A percentile compares a stretch with the other conserved stretches of the same genome.
These are phyloP conservation scores for Cyclopterus lumpus DNA, from an alignment of 2,797 vertebrate genomes.

Conservation along the genomic window DNA sequence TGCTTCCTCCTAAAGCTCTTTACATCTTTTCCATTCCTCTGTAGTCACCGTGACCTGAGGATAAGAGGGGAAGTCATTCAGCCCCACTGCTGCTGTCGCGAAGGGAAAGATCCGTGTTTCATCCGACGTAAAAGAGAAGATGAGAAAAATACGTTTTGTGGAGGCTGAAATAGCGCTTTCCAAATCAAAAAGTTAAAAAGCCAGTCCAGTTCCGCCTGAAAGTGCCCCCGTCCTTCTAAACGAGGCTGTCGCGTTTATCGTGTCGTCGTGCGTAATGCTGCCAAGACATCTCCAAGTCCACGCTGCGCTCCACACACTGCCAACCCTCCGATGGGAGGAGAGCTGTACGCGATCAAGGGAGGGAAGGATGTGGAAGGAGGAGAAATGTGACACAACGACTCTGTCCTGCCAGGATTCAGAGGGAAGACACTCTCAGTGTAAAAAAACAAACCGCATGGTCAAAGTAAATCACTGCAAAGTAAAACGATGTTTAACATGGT, in stretches of 20 bases:
- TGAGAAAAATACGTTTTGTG: background rate
- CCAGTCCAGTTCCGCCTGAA: background rate
- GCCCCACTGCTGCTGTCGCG: conserved; percentile 26
- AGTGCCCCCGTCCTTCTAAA: conserved; percentile 15
- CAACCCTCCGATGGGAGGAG: conserved; percentile 54
- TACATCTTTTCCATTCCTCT: conserved; percentile 60
- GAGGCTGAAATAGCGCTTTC: background rate
- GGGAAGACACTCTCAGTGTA: conserved; percentile 8
- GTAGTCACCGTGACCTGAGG: conserved; percentile 42
- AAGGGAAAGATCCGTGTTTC: conserved; percentile 18
- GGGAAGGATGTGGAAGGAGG: conserved; percentile 53
- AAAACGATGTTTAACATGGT: no score
- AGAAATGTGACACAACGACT: conserved; percentile 47
- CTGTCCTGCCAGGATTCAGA: conserved; percentile 36
- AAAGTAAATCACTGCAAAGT: conserved; percentile 3
- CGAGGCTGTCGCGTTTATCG: conserved; percentile 12
- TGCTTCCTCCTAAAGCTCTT: conserved; percentile 33
- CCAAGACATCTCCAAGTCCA: conserved; percentile 71
- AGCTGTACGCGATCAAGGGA: conserved; percentile 22
- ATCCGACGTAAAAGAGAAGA: conserved; percentile 16
- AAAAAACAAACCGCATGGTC: conserved; percentile 14
- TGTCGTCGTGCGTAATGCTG: conserved; percentile 64
- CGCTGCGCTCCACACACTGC: conserved; percentile 50
- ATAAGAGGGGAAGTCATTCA: conserved; percentile 42
- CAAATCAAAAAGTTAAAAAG: conserved; percentile 21